Base-by-base conservation (phyloP, 2,888 invertebrate species). In the Drosophila colorata region DNA sequence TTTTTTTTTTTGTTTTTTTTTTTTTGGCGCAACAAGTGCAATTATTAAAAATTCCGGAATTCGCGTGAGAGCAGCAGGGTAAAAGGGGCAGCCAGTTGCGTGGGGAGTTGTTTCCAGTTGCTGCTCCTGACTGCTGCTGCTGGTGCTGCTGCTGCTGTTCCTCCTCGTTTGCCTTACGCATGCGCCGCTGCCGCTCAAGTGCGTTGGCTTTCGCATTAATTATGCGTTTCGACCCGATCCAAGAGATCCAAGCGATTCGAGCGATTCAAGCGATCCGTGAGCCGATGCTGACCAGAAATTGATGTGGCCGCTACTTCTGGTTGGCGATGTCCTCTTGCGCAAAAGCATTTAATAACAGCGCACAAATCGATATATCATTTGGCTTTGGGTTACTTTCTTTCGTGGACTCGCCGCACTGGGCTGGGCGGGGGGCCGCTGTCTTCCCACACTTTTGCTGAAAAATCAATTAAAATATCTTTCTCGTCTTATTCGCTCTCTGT, bases 21-120 rank as follows among this genome's bases (percentile, higher is more conserved):
- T 74, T 86, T 87, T 71, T 64, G 85, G 82, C 89, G 89, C 84
- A 85, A 85, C 84, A 85, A 85, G 84, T 85, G 84, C 89, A 85
- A 85, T 85, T 85, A 85, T 88, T 85, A 88, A 88, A 85, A 88
- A 87, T 85, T 85, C 89, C 89, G 82, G 89, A 88, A 87, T 85
- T 70, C 44, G 63, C 51, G 41, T 16, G 48, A 63, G 67, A 67
- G 68, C 18, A 52, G 41, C 28, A 18, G 43, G 48, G 40, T 25
- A 13, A 13, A 14, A 49, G 48, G 40, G 43, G 11, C n/a, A 33
- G 59, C 47, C 67, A 55, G 86, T 85, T 85, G 84, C 84, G 84
- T 85, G 89, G 84, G 84, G 84, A 84, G 84, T 65, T 73, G 79
- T 73, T 76, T 53, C 82, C 82, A 87, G 85, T 84, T 88, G 88